Conservation (phyloP, 2,888 invertebrate species). For the Machimus rusticus region DNA sequence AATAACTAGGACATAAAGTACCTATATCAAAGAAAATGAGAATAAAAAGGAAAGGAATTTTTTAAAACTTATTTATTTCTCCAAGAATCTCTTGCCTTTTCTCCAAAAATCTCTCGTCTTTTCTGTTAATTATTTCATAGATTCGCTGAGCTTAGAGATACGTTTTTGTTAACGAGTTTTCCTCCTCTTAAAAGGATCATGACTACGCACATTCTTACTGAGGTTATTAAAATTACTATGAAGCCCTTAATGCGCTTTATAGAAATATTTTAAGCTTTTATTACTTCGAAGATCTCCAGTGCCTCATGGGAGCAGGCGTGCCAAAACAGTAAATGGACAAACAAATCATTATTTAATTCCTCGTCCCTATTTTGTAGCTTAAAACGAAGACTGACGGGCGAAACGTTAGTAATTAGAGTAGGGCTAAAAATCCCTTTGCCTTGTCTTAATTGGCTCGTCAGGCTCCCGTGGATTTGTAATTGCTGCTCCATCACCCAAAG, state of each 20-base stretch:
- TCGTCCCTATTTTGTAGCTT: not conserved
- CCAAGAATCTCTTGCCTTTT: too few relatives aligned
- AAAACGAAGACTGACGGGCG: not conserved
- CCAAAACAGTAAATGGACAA: not conserved
- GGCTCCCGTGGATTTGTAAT: not conserved
- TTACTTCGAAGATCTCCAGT: not conserved
- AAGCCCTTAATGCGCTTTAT: not conserved
- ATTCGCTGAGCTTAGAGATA: too few relatives aligned
- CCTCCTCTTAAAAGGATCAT: too few relatives aligned
- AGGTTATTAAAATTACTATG: not conserved
- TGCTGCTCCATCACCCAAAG: not conserved
- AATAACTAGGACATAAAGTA: too few relatives aligned
- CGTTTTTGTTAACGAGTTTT: too few relatives aligned
- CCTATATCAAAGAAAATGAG: too few relatives aligned
- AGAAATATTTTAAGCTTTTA: not conserved
- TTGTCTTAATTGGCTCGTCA: not conserved
- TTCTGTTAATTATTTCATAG: too few relatives aligned
- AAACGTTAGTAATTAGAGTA: not conserved
- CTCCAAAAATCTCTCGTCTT: too few relatives aligned
- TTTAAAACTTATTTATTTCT: too few relatives aligned
- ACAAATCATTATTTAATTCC: not conserved
- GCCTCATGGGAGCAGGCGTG: not conserved
- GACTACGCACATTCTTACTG: too few relatives aligned
- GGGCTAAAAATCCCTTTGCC: not conserved
- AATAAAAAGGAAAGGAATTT: too few relatives aligned